Evolutionary conservation across 2,113 vertebrate species (phyloP).

Genomic region (Seriola dumerili): DNA sequence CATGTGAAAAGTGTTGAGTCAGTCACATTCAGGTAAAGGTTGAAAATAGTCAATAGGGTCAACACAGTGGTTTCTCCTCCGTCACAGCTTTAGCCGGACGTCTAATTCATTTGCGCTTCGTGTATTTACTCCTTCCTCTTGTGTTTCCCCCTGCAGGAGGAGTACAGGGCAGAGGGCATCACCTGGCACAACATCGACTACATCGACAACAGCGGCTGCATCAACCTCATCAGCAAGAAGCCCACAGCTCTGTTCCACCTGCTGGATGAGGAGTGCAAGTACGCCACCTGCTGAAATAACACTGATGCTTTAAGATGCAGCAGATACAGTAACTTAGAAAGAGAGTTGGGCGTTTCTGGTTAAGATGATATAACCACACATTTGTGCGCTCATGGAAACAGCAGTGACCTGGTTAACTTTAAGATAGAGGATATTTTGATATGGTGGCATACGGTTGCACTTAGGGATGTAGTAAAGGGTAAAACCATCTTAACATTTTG

Average conservation of each 20-base stretch:
- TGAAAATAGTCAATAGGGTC: neutral
- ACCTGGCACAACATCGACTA: constrained; percentile 98
- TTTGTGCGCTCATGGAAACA: neutral
- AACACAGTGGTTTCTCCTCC: neutral
- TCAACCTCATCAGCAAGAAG: constrained; percentile 98
- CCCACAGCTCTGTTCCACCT: constrained; percentile 96
- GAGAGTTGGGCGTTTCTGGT: neutral
- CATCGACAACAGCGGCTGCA: constrained; percentile 96
- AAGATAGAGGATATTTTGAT: neutral
- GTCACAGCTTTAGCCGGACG: neutral
- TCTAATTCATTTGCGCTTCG: neutral
- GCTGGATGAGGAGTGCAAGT: constrained; percentile 99
- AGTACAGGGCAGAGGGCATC: constrained; percentile 96
- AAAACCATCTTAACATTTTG: neutral
- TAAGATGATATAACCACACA: neutral
- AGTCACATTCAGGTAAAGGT: neutral
- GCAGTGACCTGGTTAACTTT: too few relatives aligned
- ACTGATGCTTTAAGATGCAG: neutral
- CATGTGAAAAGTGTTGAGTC: neutral
- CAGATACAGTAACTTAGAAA: neutral
- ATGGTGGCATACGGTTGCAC: neutral
- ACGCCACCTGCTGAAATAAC: constrained; percentile 68
- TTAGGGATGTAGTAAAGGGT: neutral
- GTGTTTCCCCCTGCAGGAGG: constrained; percentile 86
- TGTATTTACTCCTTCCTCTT: neutral